Evolutionary conservation across 2,888 invertebrate genomes (phyloP), one percentile per base, ranked within the genome.

Genomic region (Catonia carolina): DNA sequence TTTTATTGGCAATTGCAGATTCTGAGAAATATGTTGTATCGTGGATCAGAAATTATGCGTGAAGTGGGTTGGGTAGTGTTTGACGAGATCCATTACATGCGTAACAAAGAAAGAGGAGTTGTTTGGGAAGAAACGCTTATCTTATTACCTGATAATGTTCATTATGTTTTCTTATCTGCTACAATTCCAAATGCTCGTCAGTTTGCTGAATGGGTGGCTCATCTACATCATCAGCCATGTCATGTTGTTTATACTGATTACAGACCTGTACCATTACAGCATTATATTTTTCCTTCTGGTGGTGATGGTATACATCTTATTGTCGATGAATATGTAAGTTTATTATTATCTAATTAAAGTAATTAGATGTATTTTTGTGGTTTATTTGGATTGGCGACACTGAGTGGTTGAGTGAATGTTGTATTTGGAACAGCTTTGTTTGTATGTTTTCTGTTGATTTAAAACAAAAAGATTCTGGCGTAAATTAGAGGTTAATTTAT

Each of bases 1-100:
- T 27, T 27, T 27, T 4, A 27, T 27, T 8, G 27, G 27, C n/a
- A n/a, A 56, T 65, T 75, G 69, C 71, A 88, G 86, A 99, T 99
- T 80, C 76, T 99, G 61, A 80, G 99, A 61, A 96, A 95, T 68
- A 99, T 99, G 99, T 76, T 99, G 56, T 99, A 99, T 70, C 79
- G 98, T 69, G 99, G 99, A 49, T 96, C 96, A 36, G 97, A 99
- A 78, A 86, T 99, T 18, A 97, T 97, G 90, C 81, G 97, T 59
- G 99, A 99, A 80, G 97, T 99, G 0, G 98, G 97, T 50, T 99
- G 99, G 99, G 99, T 99, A 1, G 80, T 99, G 53, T 99, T 99
- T 75, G 99, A 99, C 71, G 99, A 99, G 76, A 99, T 99, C 67
- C 99, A 99, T 75, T 99, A 99, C 72, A 99, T 99, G 99, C 83